Evolutionary conservation across 2,113 vertebrate genomes (phyloP), one percentile per base, ranked within the genome.

Genomic region (Salvelinus alpinus): DNA sequence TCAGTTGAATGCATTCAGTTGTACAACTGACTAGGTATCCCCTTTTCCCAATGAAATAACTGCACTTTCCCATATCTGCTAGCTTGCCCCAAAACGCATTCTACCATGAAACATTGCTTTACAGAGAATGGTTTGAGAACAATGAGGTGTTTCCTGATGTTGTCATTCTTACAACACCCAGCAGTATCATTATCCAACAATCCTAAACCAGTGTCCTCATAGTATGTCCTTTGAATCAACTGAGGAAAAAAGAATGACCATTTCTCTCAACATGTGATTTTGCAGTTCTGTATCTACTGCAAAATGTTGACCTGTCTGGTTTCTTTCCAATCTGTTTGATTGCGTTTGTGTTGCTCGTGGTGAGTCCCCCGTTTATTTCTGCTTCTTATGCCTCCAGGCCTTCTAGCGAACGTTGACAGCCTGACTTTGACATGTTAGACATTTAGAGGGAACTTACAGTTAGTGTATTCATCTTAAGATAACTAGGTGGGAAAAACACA

Each of bases 251-350:
- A 65, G 2, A 48, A 48, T 68, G 78, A 73, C 44, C 85, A 83
- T 82, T 60, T 82, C 78, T 81, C 81, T 88, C 80, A 82, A 83
- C 66, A 78, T 76, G 13, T 64, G 89, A 86, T 85, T 89, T 87
- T 90, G 87, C 89, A 86, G 85, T 90, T 77, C 20, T 83, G 74
- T 79, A 72, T 48, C 71, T 77, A 82, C 88, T 90, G 88, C 82
- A 85, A 93, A 94, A 94, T 94, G 93, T 92, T 88, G 44, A 29
- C 80, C 70, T 86, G 82, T 48, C 80, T 87, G 82, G 69, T 87
- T 85, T 60, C 62, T 75, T 51, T 79, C 79, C 71, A 54, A 59
- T 38, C 11, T 84, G 85, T 88, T 76, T 82, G 31, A 34, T 34
- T 86, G 75, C 79, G 72, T 75, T 83, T 89, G 75, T 34, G 5